phyloP scores from a whole-genome alignment of 2,113 vertebrate species.

The Spizaetus ornatus region DNA sequence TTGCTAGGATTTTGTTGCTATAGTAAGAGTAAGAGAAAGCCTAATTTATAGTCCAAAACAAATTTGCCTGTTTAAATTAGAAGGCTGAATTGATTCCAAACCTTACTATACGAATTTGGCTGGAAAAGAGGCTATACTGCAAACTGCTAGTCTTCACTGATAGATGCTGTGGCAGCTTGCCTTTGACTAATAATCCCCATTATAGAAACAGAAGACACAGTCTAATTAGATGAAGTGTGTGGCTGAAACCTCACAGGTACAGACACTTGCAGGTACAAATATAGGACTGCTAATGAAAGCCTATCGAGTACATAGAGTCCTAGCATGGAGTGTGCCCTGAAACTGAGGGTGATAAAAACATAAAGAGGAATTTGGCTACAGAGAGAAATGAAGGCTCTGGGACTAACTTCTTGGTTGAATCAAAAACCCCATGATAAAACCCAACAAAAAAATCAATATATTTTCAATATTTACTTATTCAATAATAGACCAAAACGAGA shows the following conservation, averaged over 20 bases:
- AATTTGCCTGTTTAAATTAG: neutral
- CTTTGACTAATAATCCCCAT: neutral
- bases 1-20: neutral
- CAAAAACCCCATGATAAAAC: neutral
- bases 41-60: neutral
- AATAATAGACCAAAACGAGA: neutral
- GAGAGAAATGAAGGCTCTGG: neutral
- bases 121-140: neutral
- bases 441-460: neutral
- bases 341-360: neutral
- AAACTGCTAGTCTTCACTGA: neutral
- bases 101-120: neutral
- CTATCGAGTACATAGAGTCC: neutral
- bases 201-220: neutral
- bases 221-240: neutral
- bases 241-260: neutral
- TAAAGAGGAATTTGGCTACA: neutral
- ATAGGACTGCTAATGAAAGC: neutral
- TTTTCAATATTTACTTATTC: neutral
- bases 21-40: neutral
- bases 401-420: neutral
- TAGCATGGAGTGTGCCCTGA: neutral
- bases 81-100: neutral
- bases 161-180: neutral
- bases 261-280: neutral